Conservation (phyloP, 64 coral and sea anemone genomes). For the Astreopora myriophthalma region DNA sequence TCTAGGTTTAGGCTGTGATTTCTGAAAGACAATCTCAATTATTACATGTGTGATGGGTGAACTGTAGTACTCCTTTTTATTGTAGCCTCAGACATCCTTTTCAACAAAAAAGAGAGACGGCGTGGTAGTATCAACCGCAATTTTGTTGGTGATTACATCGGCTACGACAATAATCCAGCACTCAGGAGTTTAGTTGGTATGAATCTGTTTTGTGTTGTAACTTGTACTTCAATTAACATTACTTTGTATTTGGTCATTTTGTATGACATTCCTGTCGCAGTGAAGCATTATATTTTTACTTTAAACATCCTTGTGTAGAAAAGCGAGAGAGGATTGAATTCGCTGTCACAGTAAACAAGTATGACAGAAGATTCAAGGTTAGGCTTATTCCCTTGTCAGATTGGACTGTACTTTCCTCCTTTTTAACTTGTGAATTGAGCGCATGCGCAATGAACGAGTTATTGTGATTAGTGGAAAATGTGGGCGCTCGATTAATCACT, state of each 20-base stretch:
- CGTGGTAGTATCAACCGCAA: constrained; percentile 93
- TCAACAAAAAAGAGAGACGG: constrained; percentile 97
- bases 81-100: constrained; percentile 94
- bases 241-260: neutral
- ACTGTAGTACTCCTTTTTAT: too few species aligned
- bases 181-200: constrained; percentile 92
- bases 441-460: too few species aligned
- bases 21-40: too few species aligned
- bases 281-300: neutral
- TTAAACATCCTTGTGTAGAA: constrained; percentile 40
- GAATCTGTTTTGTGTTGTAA: neutral
- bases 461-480: too few species aligned
- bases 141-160: constrained; percentile 99
- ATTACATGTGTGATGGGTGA: too few species aligned
- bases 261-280: neutral
- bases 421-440: neutral
- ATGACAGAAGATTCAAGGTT: constrained; percentile 97
- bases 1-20: too few species aligned
- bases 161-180: constrained; percentile 86
- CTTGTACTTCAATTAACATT: neutral
- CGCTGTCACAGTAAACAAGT: constrained; percentile 95
- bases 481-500: too few species aligned
- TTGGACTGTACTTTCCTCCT: neutral
- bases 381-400: neutral
- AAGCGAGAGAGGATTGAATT: constrained; percentile 99